Evolutionary conservation across 23 tunicate species (phyloP).

Genomic region (Diplosoma virens): DNA sequence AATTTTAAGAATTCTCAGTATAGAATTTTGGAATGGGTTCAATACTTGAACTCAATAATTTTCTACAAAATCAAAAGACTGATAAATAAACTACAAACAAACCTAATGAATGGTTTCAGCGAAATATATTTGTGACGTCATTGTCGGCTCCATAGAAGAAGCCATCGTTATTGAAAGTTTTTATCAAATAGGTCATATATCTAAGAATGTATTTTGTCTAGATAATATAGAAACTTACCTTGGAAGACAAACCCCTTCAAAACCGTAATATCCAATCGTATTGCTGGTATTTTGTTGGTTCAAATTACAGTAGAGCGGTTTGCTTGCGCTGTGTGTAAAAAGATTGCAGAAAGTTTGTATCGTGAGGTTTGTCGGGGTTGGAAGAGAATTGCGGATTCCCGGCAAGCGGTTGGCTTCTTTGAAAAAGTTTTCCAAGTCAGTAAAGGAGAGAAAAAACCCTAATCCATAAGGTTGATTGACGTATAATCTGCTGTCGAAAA

Average conservation of each 20-base stretch:
- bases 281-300: not conserved
- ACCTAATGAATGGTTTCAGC: no score
- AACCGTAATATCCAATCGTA: constrained; percentile 47
- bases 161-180: not conserved
- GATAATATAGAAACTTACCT: constrained; percentile 21
- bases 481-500: not conserved
- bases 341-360: not conserved
- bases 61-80: no score
- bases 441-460: not conserved
- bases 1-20: no score
- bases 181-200: no score
- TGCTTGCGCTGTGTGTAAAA: not conserved
- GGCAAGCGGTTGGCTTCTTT: not conserved
- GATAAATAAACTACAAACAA: no score
- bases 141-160: no score
- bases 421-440: not conserved
- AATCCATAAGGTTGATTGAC: constrained; percentile 25
- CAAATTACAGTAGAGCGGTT: constrained; percentile 12
- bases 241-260: constrained; percentile 74
- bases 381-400: not conserved
- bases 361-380: not conserved
- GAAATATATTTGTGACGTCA: no score
- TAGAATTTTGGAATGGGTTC: no score
- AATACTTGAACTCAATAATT: no score
- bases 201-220: not conserved